Evolutionary conservation across 2,797 vertebrate species (phyloP).

Genomic region (Cyclopterus lumpus): DNA sequence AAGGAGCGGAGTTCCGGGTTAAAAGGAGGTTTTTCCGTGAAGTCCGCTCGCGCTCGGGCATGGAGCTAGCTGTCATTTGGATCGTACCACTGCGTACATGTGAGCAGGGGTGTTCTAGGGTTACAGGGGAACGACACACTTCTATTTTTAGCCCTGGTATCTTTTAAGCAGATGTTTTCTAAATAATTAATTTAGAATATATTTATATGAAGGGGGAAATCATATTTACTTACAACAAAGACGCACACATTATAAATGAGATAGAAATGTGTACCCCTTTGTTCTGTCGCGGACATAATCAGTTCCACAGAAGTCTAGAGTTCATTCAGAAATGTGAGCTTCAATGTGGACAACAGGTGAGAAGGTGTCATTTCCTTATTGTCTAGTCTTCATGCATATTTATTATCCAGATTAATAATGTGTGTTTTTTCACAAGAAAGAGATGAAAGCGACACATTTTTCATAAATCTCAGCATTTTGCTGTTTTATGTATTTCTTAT

Average conservation of each 20-base stretch:
- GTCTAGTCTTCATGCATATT: not conserved
- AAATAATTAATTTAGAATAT: rapidly evolving
- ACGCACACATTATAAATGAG: not conserved
- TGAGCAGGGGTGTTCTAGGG: rapidly evolving
- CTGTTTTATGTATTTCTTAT: not conserved
- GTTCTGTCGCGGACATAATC: not conserved
- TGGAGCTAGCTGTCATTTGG: constrained; percentile 51
- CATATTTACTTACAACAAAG: rapidly evolving
- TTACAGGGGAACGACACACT: rapidly evolving
- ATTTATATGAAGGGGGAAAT: rapidly evolving
- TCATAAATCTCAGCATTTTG: not conserved
- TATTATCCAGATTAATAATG: not conserved
- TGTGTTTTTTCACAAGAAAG: not conserved
- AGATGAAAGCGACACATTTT: not conserved
- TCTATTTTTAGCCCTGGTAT: rapidly evolving
- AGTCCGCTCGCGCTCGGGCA: not conserved
- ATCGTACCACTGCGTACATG: constrained; percentile 42
- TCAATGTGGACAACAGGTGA: not conserved
- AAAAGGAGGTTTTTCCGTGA: not conserved
- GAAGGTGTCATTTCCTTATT: too few species aligned
- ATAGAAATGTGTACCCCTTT: not conserved
- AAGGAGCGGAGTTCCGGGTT: rapidly evolving
- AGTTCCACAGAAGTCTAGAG: constrained; percentile 37
- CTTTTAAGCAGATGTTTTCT: rapidly evolving
- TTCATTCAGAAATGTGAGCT: constrained; percentile 17